phyloP scores from a whole-genome alignment of 2,888 invertebrate genomes.

The Ophraella communa region DNA sequence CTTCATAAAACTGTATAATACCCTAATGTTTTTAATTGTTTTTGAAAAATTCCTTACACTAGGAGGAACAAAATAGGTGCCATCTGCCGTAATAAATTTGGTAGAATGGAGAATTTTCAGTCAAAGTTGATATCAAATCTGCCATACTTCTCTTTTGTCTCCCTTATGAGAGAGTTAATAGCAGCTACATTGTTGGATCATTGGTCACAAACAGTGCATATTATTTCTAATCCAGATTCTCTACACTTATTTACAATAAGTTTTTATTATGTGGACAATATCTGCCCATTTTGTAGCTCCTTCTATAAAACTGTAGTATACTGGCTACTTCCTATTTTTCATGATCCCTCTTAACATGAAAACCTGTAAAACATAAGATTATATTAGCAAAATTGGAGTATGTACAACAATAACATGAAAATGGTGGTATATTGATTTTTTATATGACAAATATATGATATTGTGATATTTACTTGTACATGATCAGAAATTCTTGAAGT shows the following conservation, averaged over 20 bases:
- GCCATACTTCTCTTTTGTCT: constrained; percentile 10
- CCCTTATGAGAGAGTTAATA: constrained; percentile 19
- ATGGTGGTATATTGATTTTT: too few species aligned
- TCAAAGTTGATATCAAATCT: too few species aligned
- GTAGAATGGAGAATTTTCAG: neutral
- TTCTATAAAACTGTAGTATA: constrained; percentile 22
- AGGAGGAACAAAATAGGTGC: neutral
- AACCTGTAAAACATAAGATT: constrained; percentile 10
- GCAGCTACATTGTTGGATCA: constrained; percentile 33
- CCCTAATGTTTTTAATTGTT: too few species aligned
- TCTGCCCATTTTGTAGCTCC: constrained; percentile 25
- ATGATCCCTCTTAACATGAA: constrained; percentile 24
- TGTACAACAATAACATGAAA: too few species aligned
- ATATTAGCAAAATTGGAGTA: neutral
- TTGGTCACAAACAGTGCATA: constrained; percentile 38
- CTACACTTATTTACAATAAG: constrained; percentile 2
- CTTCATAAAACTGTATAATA: too few species aligned
- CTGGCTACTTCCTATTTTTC: constrained; percentile 17
- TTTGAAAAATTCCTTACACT: too few species aligned
- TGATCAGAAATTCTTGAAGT: neutral
- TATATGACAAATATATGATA: neutral
- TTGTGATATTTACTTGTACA: too few species aligned
- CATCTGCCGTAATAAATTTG: neutral
- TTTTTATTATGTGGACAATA: constrained; percentile 11
- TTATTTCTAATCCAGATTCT: constrained; percentile 28